Conservation (phyloP, 1,140 invertebrate species). For the Hyles vespertilio region DNA sequence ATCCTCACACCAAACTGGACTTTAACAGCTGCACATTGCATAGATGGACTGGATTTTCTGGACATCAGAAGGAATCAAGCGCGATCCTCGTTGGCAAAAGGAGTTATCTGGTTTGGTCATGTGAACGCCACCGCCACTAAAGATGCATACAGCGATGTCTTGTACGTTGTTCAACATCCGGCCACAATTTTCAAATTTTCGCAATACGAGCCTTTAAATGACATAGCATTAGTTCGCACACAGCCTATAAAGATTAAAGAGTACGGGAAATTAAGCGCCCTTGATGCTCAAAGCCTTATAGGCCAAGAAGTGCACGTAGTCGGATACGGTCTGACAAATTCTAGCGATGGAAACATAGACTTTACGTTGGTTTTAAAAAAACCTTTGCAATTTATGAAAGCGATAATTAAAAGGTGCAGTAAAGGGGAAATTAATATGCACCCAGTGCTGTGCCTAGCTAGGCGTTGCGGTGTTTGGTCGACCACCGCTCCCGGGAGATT, state of each 20-base stretch:
- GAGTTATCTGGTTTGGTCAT: too few relatives aligned
- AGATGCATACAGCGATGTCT: too few relatives aligned
- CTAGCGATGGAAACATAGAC: neutral
- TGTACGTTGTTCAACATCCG: too few relatives aligned
- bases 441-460: neutral
- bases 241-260: neutral
- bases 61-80: too few relatives aligned
- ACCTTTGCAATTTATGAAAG: neutral
- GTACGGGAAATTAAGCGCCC: neutral
- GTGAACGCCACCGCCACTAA: too few relatives aligned
- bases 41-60: too few relatives aligned
- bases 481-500: neutral
- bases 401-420: neutral
- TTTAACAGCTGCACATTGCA: too few relatives aligned
- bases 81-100: too few relatives aligned
- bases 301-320: neutral
- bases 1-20: too few relatives aligned
- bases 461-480: neutral
- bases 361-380: neutral
- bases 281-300: neutral
- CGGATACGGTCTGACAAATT: neutral
- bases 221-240: neutral
- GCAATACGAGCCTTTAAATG: neutral
- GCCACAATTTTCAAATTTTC: too few relatives aligned
- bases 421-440: neutral